Base-by-base conservation (phyloP, 2,113 vertebrate species). In the Circaetus cinerascens region DNA sequence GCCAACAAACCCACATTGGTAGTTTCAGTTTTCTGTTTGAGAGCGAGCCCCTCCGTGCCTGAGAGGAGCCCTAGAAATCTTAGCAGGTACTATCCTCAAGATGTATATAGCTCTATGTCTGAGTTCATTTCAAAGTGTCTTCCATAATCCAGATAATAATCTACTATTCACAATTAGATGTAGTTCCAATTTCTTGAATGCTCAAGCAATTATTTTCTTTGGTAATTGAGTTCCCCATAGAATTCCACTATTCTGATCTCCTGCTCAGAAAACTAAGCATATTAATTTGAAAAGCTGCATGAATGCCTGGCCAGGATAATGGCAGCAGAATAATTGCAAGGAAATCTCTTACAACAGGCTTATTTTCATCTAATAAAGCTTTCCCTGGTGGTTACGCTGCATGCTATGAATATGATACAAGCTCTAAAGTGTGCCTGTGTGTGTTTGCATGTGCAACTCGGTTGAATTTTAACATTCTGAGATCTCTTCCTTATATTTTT, bases 291-390 rank as follows among this genome's bases (percentile, higher is more conserved):
- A 98, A 98, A 98, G 89, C 97, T 97, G 93, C 86, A 95, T 96
- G 97, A 97, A 86, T 93, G 22, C 93, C 87, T 94, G 94, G 92
- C 96, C 93, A 79, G 90, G 93, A 97, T 98, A 98, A 98, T 97
- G 93, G 95, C 95, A 97, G 80, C 71, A 87, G 93, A 96, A 97
- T 98, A 98, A 98, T 97, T 98, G 95, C 69, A 93, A 97, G 93
- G 96, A 98, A 98, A 98, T 98, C 68, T 98, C 98, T 98, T 98
- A 97, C 97, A 97, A 90, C 94, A 96, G 95, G 91, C 96, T 98
- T 98, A 97, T 98, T 98, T 98, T 98, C 90, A 78, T 97, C 95
- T 98, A 98, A 98, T 98, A 98, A 98, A 98, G 96, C 96, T 96
- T 98, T 97, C 96, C 95, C 89, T 53, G 53, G 79, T 96, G 91